Evolutionary conservation across 2,888 invertebrate genomes (phyloP), one percentile per base, ranked within the genome.

Genomic region (Spisula subtruncata): DNA sequence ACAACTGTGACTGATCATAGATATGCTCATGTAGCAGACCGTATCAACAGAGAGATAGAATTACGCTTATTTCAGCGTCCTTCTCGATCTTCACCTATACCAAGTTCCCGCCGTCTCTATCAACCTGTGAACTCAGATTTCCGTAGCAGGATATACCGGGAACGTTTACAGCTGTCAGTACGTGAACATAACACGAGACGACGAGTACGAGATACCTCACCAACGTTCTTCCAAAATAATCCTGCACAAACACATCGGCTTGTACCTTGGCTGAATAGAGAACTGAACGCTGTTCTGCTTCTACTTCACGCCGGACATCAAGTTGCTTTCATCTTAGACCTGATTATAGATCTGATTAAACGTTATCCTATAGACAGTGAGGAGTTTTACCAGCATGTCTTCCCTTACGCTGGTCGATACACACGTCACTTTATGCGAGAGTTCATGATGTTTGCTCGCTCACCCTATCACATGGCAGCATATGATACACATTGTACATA

Each of bases 341-440:
- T 98, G 35, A 98, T 99, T 89, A 97, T 98, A 95, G 98, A 98
- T 79, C 97, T 98, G 85, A 94, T 96, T n/a, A 95, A 95, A 90
- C 98, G 98, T 29, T 96, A 94, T 89, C 92, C 95, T 16, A 97
- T 97, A 51, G 94, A 93, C 56, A 96, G 97, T 90, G 96, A 95
- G 14, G 98, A 98, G 95, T 98, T 99, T 97, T 97, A 98, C 66
- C 97, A 98, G 75, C 97, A 98, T 20, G 96, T 99, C 85, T 97
- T 97, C 48, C 97, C 98, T 20, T 98, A 98, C 96, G 97, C 99
- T 91, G 98, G 98, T 32, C 97, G 97, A 0, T 97, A 98, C 93
- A 98, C 98, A 0, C 97, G 98, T 89, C 99, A 99, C 96, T 99
- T 99, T 96, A 97, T 98, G 54, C 99, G 99, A 96, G 99, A 99